Base-by-base conservation (phyloP, 2,113 vertebrate genomes). In the Neodon shergylaensis region DNA sequence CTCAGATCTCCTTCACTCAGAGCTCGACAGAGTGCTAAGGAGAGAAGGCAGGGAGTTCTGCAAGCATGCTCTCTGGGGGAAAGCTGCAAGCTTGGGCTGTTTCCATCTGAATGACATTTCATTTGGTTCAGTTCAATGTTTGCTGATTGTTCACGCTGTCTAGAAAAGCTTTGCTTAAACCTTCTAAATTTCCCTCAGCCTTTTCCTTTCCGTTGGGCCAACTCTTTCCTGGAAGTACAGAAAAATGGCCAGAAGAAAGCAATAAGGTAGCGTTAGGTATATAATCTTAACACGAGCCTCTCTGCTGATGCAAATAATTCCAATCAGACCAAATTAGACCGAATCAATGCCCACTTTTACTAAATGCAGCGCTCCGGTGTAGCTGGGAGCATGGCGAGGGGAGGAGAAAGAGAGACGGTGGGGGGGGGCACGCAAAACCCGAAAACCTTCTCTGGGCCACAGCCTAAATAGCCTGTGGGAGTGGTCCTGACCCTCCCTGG, bases 1-100 rank as follows among this genome's bases (percentile, higher is more conserved):
- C 94, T 96, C 95, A 65, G 54, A 74, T 98, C 97, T 98, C 96
- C 95, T 98, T 98, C 98, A 96, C 93, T 85, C 96, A 94, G 94
- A 65, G 94, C 97, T 98, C 94, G 81, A 90, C 96, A 5, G 96
- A 78, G 22, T 66, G 19, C 70, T 44, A 31, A 92, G 44, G 70
- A 96, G 81, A 70, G 61, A 87, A 68, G 68, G 91, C 78, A 93
- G 81, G 19, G 82, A 79, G 91, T n/a, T 76, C 54, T 42, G 12
- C 94, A 88, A 90, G 94, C 87, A 33, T 26, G 17, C 63, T 96
- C 94, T 93, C 90, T 92, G 84, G 76, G 91, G 73, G 76, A 97
- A 94, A 94, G 77, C 63, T 74, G 84, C n/a, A 73, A 83, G 94
- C 78, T 78, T 77, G 84, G 74, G 94, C 84, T 84, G 31, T 95